Percentiles rank a stretch among this genome's conserved stretches.
Conservation (phyloP, 2,888 invertebrate species). For the Papilio elwesi region DNA sequence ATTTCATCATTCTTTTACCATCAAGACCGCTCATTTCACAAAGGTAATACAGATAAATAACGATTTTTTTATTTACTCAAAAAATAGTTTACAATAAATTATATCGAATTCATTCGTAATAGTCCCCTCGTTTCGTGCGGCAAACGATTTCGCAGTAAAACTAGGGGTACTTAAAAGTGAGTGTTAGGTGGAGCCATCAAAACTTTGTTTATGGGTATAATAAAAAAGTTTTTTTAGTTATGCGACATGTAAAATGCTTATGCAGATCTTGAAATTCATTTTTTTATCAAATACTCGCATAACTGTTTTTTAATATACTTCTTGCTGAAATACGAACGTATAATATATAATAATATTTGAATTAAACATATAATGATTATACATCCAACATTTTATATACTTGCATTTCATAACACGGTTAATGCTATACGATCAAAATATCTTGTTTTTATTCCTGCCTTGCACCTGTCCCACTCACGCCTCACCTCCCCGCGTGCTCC, state of each 20-base stretch:
- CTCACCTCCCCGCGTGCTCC: too few species aligned
- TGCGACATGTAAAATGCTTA: not conserved
- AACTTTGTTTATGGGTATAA: conserved; percentile 21
- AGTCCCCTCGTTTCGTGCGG: conserved; percentile 24
- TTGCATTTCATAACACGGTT: too few species aligned
- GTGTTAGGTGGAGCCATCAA: conserved; percentile 21
- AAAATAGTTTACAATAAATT: not conserved
- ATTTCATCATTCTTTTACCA: too few species aligned
- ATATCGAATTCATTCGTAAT: conserved; percentile 5
- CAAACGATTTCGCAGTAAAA: conserved; percentile 26
- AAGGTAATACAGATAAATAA: too few species aligned
- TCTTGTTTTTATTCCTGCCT: too few species aligned
- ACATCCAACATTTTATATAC: not conserved
- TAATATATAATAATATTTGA: too few species aligned
- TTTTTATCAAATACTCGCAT: not conserved
- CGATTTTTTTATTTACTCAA: too few species aligned
- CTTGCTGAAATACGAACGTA: not conserved
- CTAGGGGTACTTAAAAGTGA: conserved; percentile 10
- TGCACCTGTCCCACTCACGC: too few species aligned
- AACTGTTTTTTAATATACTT: not conserved
- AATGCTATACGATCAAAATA: too few species aligned
- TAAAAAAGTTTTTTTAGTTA: conserved; percentile 4
- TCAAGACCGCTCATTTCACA: too few species aligned
- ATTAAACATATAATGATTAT: too few species aligned
- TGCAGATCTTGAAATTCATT: not conserved